Conservation (phyloP, 2,113 vertebrate genomes). For the Xyliphius kryptos region DNA sequence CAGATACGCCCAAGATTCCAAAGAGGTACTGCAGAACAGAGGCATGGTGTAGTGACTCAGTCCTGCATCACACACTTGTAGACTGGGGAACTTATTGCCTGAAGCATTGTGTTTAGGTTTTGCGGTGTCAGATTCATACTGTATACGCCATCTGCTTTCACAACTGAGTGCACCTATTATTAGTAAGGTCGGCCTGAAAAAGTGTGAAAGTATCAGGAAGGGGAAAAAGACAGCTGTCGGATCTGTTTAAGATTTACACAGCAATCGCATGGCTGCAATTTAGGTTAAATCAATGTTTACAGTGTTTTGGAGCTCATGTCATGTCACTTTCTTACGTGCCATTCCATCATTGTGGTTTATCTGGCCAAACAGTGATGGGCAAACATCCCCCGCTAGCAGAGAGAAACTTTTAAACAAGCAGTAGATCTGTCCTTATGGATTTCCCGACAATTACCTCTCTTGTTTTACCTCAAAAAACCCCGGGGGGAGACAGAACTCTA, state of each 20-base stretch:
- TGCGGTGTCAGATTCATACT: constrained; percentile 13
- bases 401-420: constrained; percentile 12
- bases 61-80: constrained; percentile 4
- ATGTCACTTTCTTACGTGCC: too few relatives aligned
- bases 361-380: too few relatives aligned
- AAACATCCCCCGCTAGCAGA: not conserved
- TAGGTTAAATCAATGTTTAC: too few relatives aligned
- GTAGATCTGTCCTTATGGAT: constrained; percentile 36
- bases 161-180: constrained; percentile 11
- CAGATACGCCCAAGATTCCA: constrained; percentile 72
- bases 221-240: too few relatives aligned
- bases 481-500: too few relatives aligned
- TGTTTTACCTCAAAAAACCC: constrained; percentile 42
- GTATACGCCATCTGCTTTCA: constrained; percentile 22
- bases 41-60: constrained; percentile 19
- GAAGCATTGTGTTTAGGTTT: constrained; percentile 2
- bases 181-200: not conserved
- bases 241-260: too few relatives aligned
- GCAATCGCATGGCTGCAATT: too few relatives aligned
- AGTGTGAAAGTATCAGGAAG: constrained; percentile 1
- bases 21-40: constrained; percentile 77
- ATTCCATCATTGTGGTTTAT: too few relatives aligned
- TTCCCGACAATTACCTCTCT: constrained; percentile 47
- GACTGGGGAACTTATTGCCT: constrained; percentile 25
- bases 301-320: too few relatives aligned